Percentiles rank a stretch among this genome's conserved stretches.
phyloP scores from a whole-genome alignment of 2,888 invertebrate genomes.

The Petrolisthes cinctipes region DNA sequence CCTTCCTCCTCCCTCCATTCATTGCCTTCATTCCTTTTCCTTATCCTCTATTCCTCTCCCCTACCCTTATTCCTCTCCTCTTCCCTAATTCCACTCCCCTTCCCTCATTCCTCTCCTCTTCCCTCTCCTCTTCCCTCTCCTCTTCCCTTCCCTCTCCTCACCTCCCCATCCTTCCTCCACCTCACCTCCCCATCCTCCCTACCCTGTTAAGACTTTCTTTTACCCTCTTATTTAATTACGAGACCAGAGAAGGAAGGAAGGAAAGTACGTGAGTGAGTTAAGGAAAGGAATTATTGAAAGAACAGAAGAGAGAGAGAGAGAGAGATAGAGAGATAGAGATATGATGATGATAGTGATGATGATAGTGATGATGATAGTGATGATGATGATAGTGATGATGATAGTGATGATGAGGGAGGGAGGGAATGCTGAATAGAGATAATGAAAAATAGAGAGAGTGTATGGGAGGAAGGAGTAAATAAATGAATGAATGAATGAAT shows the following conservation, averaged over 20 bases:
- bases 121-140: neutral
- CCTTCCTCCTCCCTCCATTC: neutral
- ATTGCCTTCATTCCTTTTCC: too few relatives aligned
- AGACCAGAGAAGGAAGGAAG: neutral
- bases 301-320: neutral
- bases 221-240: too few relatives aligned
- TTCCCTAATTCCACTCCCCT: neutral
- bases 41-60: neutral
- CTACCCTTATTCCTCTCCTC: neutral
- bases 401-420: too few relatives aligned
- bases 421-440: too few relatives aligned
- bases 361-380: too few relatives aligned
- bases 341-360: too few relatives aligned
- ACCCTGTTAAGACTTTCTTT: too few relatives aligned
- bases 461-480: too few relatives aligned
- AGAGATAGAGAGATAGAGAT: neutral
- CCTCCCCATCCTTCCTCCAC: neutral
- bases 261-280: neutral
- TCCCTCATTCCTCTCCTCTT: neutral
- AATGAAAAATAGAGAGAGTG: too few relatives aligned
- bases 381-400: too few relatives aligned
- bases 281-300: neutral
- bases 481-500: too few relatives aligned
- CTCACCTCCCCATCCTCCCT: neutral
- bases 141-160: neutral